Base-by-base conservation (phyloP, 92 coral and sea anemone genomes). In the Meandrina meandrites region DNA sequence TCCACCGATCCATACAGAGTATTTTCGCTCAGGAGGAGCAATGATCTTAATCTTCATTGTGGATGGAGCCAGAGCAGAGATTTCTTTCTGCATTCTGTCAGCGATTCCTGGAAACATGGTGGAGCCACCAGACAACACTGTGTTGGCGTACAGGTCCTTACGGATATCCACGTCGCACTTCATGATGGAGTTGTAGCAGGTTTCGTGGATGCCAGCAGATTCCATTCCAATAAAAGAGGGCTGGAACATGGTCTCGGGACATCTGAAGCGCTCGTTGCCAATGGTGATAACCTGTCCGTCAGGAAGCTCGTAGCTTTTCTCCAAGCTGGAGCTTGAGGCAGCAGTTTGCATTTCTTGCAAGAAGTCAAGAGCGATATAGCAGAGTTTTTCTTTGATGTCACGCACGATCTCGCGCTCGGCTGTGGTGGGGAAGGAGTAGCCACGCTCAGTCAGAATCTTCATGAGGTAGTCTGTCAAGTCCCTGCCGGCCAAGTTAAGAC, bases 221-320 rank as follows among this genome's bases (percentile, higher is more conserved):
- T 96, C 98, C 98, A 96, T 96, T 54, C 98, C 98, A 62, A 96
- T 92, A 88, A 96, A 96, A 57, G 98, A 87, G n/a, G 98, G 98
- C 84, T 95, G 98, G 94, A 95, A 95, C 90, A 95, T 58, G 76
- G 96, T 80, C 82, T 95, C 98, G 58, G 98, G 96, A 57, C 92
- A 87, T 15, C 98, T 66, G 95, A 95, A 95, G 78, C 98, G 76
- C 87, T 95, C 98, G 79, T 95, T 95, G 42, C 95, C 95, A 90
- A 95, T 92, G 88, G 98, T 95, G 94, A 95, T 95, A 62, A 95
- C 96, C 87, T 95, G 98, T 27, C 98, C 98, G 75, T 95, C 98
- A 37, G 98, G 98, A 40, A 95, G 87, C 89, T 95, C 98, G 83
- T 95, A 95, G 78, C 95, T 90, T 86, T 95, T 95, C 93, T 95